These are phyloP conservation scores for Lumbricus terrestris DNA, from an alignment of 2,888 invertebrate species.

Conservation along the genomic window DNA sequence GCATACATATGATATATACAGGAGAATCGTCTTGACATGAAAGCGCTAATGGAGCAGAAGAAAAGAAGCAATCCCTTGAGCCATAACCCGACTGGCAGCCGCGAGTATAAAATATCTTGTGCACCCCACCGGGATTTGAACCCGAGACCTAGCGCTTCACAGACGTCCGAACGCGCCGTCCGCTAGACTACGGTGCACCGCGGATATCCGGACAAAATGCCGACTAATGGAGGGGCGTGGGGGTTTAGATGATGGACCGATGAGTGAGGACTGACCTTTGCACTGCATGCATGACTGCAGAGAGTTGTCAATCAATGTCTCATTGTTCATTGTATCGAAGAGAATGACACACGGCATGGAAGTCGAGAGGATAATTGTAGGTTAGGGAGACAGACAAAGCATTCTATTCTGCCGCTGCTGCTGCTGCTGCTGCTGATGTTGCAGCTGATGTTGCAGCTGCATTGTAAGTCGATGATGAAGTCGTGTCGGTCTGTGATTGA, in stretches of 20 bases:
- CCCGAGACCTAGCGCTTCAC: neutral
- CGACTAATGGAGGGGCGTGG: neutral
- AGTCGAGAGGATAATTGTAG: neutral
- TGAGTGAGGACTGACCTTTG: neutral
- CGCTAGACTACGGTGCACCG: neutral
- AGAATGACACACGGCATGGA: neutral
- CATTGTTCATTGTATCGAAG: too few species aligned
- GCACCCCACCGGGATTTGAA: neutral
- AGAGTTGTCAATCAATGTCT: neutral
- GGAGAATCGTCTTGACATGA: neutral
- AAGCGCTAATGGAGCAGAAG: neutral
- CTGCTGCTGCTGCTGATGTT: neutral
- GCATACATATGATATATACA: too few species aligned
- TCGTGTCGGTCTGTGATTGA: neutral
- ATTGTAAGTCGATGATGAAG: neutral
- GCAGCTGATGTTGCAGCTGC: neutral
- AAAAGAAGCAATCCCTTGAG: neutral
- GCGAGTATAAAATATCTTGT: neutral
- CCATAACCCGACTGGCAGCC: neutral
- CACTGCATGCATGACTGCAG: too few species aligned
- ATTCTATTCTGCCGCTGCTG: neutral
- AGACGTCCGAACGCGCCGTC: neutral
- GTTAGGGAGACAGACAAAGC: neutral
- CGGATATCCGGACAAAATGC: neutral
- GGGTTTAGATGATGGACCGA: too few species aligned